phyloP scores from a whole-genome alignment of 2,888 invertebrate species.

The Agrotis puta region DNA sequence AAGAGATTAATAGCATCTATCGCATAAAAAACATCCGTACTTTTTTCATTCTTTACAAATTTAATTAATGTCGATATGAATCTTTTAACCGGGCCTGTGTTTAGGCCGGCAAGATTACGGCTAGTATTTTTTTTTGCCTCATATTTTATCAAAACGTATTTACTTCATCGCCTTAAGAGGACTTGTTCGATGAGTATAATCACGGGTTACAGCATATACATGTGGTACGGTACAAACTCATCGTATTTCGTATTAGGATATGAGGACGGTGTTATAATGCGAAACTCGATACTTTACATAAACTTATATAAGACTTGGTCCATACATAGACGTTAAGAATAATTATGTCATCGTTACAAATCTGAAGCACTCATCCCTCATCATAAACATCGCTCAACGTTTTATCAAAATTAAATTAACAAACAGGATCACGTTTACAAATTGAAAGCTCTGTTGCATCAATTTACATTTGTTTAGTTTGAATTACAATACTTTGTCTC shows the following conservation, averaged over 20 bases:
- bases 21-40: conserved; percentile 81
- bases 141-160: conserved; percentile 12
- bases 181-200: conserved; percentile 26
- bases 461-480: conserved; percentile 75
- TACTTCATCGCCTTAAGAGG: conserved; percentile 8
- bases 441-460: conserved; percentile 67
- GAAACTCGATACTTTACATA: neutral
- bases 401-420: conserved; percentile 67
- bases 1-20: conserved; percentile 88
- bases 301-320: neutral
- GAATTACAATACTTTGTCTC: conserved; percentile 70
- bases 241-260: neutral
- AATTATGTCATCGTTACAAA: conserved; percentile 33
- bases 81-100: conserved; percentile 70
- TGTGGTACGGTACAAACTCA: neutral
- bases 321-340: conserved; percentile 26
- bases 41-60: conserved; percentile 86
- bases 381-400: conserved; percentile 45
- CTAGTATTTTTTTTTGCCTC: conserved; percentile 32
- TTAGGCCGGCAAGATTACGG: conserved; percentile 48
- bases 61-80: conserved; percentile 88
- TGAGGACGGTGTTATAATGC: neutral
- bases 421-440: conserved; percentile 69
- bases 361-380: conserved; percentile 37
- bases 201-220: neutral